Evolutionary conservation across 2,888 invertebrate genomes (phyloP), one percentile per base, ranked within the genome.

Genomic region (Amphipoea lucens): DNA sequence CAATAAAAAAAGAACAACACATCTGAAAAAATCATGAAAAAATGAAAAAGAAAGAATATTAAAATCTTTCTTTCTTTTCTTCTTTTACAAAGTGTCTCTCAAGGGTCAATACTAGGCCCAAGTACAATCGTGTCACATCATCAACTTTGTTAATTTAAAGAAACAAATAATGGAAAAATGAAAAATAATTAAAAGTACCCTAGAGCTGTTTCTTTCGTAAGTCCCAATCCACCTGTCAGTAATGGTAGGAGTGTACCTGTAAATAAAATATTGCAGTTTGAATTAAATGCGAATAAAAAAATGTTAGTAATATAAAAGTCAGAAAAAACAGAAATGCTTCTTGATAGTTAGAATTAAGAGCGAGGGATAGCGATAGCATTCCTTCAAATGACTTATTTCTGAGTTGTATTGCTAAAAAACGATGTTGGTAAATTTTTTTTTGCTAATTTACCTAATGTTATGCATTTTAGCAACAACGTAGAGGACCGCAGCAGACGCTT

Each of bases 151-250:
- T 12, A 4, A 23, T 73, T 9, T 11, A 29, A 62, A 72, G 4
- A 9, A 5, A 65, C 20, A 66, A 66, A 23, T 5, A 36, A 36
- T 2, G 9, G 4, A 23, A 40, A 40, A n/a, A n/a, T n/a, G n/a
- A 65, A 36, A 40, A 40, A 40, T 5, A 36, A 14, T 17, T 11
- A 14, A 57, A 88, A 89, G 79, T 91, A 95, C 95, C 83, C 90
- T 90, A 6, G 92, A 87, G 69, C 91, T 90, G n/a, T 93, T 94
- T 74, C 36, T 87, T 9, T 90, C 88, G 60, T 90, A 94, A 40
- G 88, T 81, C 7, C 93, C 92, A 60, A 94, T 88, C 95, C 95
- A 95, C 85, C 92, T 87, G 62, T 95, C 95, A 0, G 91, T 88
- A 36, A 93, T 84, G 0, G 94, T 92, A 77, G 93, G 91, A 14